Percentiles rank a stretch among this genome's conserved stretches.
phyloP scores from a whole-genome alignment of 1,140 invertebrate species.

The Homalodisca vitripennis region DNA sequence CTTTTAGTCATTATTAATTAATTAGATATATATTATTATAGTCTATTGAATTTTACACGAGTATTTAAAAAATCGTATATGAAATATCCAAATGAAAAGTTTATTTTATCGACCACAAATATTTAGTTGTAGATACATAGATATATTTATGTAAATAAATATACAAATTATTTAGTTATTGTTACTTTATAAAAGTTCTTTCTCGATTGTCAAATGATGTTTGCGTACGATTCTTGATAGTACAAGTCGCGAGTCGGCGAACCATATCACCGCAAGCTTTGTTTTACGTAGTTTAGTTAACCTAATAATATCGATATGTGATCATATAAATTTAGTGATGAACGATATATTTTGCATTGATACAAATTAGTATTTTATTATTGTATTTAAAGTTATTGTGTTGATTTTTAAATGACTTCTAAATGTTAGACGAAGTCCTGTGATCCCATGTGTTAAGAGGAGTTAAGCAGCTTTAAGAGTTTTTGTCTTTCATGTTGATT shows the following conservation, averaged over 20 bases:
- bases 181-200: conserved; percentile 9
- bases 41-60: conserved; percentile 26
- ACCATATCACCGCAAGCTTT: conserved; percentile 27
- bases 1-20: conserved; percentile 32
- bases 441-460: conserved; percentile 13
- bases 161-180: conserved; percentile 22
- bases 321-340: conserved; percentile 27
- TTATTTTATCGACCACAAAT: conserved; percentile 33
- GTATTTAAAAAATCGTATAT: conserved; percentile 31
- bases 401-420: conserved; percentile 22
- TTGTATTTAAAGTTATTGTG: conserved; percentile 23
- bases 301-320: conserved; percentile 26
- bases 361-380: conserved; percentile 31
- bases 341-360: conserved; percentile 25
- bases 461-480: conserved; percentile 19
- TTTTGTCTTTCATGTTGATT: conserved; percentile 18
- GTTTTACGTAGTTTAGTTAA: conserved; percentile 28
- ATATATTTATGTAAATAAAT: conserved; percentile 30
- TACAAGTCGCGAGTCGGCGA: conserved; percentile 21
- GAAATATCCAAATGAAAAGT: conserved; percentile 15
- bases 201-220: conserved; percentile 14
- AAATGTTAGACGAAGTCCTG: conserved; percentile 26
- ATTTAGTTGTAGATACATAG: conserved; percentile 27
- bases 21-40: conserved; percentile 29
- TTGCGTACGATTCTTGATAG: conserved; percentile 22